phyloP scores from a whole-genome alignment of 2,797 vertebrate species.

The Gobio occitaniae region DNA sequence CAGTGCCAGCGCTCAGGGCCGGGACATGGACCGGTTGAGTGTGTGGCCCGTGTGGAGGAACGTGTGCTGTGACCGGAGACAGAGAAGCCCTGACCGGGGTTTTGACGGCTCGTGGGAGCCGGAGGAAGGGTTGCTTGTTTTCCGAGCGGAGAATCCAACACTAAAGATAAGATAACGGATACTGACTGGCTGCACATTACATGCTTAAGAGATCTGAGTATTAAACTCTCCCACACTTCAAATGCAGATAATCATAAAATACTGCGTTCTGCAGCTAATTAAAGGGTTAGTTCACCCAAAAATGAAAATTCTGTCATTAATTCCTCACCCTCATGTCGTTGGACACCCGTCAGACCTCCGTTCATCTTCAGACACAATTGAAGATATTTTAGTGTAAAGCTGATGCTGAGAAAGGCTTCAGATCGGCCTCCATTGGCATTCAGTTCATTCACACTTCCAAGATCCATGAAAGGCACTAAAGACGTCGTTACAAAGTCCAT shows the following conservation, averaged over 20 bases:
- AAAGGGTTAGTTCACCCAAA: no score
- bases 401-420: no score
- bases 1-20: constrained; percentile 10
- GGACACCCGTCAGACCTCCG: no score
- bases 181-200: not conserved
- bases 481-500: no score
- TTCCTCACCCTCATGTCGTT: no score
- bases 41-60: constrained; percentile 61
- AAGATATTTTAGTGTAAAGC: no score
- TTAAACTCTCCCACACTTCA: constrained; percentile 21
- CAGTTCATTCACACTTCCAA: no score
- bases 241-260: not conserved
- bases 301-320: no score
- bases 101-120: constrained; percentile 48
- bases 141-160: constrained; percentile 44
- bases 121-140: constrained; percentile 58
- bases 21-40: constrained; percentile 13
- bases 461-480: no score
- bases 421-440: no score
- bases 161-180: constrained; percentile 53
- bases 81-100: constrained; percentile 14
- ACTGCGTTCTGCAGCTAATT: constrained; percentile 8
- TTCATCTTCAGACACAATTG: no score
- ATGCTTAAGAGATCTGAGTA: not conserved
- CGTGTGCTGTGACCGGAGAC: constrained; percentile 42